Conservation (phyloP, 2,888 invertebrate genomes). For the Athalia circularis region DNA sequence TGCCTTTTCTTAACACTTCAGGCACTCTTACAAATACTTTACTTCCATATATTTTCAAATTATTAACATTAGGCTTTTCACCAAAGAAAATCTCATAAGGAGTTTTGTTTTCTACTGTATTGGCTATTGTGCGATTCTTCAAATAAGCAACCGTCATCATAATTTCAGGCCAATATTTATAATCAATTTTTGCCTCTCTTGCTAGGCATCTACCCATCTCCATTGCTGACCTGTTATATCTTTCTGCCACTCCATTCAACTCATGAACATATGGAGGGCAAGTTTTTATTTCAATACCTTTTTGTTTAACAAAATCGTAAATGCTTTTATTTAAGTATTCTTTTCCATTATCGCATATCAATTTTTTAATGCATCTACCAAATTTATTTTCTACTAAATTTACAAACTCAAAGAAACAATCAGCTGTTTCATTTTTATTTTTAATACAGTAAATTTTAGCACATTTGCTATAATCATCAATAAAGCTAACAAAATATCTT, state of each 20-base stretch:
- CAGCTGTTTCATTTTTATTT: background rate
- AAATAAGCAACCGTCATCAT: slow-evolving; percentile 43
- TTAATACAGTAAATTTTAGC: background rate
- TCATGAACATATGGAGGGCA: too few species aligned
- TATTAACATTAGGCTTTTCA: too few species aligned
- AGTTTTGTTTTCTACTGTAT: too few species aligned
- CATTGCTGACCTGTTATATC: too few species aligned
- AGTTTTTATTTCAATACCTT: background rate
- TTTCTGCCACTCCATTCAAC: too few species aligned
- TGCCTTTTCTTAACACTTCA: slow-evolving; percentile 56
- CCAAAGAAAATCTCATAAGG: too few species aligned
- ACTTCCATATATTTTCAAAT: slow-evolving; percentile 59
- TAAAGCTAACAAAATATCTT: background rate
- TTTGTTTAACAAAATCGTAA: background rate
- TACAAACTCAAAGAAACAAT: background rate
- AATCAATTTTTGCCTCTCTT: slow-evolving; percentile 40
- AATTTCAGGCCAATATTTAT: slow-evolving; percentile 48
- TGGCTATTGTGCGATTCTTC: too few species aligned
- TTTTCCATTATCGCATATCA: background rate
- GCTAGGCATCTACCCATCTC: slow-evolving; percentile 45
- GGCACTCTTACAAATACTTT: slow-evolving; percentile 60
- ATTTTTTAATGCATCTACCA: too few species aligned
- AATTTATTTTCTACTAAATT: too few species aligned
- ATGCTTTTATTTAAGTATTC: background rate
- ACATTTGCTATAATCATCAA: background rate